These are phyloP conservation scores for Drosophila truncata DNA, from an alignment of 1,140 invertebrate genomes.

Conservation along the genomic window DNA sequence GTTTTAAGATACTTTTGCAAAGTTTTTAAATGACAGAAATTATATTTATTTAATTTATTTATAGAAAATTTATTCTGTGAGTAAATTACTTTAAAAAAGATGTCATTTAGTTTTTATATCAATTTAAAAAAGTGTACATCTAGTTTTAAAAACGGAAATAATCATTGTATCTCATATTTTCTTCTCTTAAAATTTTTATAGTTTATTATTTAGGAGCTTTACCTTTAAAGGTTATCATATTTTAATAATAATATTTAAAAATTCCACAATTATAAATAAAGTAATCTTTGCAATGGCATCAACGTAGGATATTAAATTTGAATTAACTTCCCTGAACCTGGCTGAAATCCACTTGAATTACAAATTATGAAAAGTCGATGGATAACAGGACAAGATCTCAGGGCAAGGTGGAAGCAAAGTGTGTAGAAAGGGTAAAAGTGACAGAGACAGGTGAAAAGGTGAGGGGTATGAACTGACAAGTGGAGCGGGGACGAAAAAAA, in stretches of 20 bases:
- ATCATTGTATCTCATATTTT: not conserved
- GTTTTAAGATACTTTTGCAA: conserved; percentile 29
- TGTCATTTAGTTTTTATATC: not conserved
- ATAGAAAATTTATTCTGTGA: no score
- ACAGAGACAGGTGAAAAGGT: conserved; percentile 24
- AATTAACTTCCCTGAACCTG: conserved; percentile 80
- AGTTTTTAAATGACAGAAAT: not conserved
- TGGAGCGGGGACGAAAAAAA: not conserved
- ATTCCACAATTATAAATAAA: not conserved
- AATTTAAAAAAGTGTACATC: not conserved
- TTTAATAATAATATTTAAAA: not conserved
- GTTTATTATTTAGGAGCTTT: not conserved
- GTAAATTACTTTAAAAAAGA: no score
- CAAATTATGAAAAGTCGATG: conserved; percentile 56
- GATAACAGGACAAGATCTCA: conserved; percentile 46
- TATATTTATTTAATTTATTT: not conserved
- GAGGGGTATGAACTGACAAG: conserved; percentile 11
- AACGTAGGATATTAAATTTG: conserved; percentile 64
- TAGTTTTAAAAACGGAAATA: not conserved
- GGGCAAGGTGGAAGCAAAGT: conserved; percentile 30
- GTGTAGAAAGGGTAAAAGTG: conserved; percentile 19
- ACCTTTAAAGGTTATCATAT: not conserved
- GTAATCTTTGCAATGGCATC: conserved; percentile 27
- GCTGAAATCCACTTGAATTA: conserved; percentile 80
- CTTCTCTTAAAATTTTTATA: not conserved